Evolutionary conservation across 2,113 vertebrate genomes (phyloP).

Genomic region (Varanus salvator): DNA sequence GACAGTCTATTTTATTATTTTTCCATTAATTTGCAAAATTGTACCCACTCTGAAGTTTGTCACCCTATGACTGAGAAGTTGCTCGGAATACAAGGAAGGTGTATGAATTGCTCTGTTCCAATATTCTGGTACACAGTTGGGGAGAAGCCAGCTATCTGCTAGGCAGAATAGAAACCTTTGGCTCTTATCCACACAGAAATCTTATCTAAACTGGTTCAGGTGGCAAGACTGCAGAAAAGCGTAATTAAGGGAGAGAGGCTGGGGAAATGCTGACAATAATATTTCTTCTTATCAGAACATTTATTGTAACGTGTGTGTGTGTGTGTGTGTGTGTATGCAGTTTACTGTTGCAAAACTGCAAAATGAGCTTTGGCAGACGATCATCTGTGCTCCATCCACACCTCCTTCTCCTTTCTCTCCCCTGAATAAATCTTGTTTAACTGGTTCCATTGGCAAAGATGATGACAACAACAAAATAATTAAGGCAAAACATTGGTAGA

Average conservation of each 20-base stretch:
- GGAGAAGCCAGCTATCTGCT: slow-evolving; percentile 48
- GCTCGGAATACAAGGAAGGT: slow-evolving; percentile 43
- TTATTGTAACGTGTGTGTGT: slow-evolving; percentile 48
- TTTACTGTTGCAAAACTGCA: slow-evolving; percentile 33
- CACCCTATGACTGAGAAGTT: slow-evolving; percentile 31
- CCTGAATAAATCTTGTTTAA: slow-evolving; percentile 75
- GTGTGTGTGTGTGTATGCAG: slow-evolving; percentile 3
- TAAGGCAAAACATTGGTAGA: slow-evolving; percentile 72
- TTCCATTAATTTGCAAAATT: slow-evolving; percentile 18
- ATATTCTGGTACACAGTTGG: neutral
- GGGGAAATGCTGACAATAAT: slow-evolving; percentile 75
- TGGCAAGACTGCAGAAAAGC: slow-evolving; percentile 64
- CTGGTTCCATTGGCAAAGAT: slow-evolving; percentile 69
- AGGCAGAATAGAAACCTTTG: slow-evolving; percentile 47
- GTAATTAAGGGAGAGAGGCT: slow-evolving; percentile 73
- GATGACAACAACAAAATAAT: slow-evolving; percentile 70
- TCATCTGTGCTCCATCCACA: slow-evolving; percentile 50
- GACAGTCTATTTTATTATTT: slow-evolving; percentile 42
- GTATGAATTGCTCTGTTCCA: slow-evolving; percentile 23
- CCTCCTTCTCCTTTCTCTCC: neutral
- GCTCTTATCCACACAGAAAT: slow-evolving; percentile 62
- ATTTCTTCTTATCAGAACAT: slow-evolving; percentile 72
- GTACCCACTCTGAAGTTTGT: slow-evolving; percentile 34
- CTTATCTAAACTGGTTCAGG: slow-evolving; percentile 76
- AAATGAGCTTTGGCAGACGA: slow-evolving; percentile 50